phyloP scores from a whole-genome alignment of 2,113 vertebrate species.

The Poecile atricapillus region DNA sequence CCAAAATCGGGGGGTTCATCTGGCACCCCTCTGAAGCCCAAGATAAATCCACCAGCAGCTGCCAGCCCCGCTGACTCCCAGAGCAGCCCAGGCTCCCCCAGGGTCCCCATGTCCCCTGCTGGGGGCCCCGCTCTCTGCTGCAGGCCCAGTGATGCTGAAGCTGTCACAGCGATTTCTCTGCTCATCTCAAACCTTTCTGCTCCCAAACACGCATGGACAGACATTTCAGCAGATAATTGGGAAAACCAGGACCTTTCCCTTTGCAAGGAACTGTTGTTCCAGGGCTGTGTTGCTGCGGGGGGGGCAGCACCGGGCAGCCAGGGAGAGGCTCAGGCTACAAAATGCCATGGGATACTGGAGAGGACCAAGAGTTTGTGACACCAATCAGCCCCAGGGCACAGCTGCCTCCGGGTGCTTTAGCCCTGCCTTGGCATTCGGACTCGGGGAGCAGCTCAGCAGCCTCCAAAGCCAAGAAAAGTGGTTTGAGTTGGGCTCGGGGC shows the following conservation, averaged over 20 bases:
- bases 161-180: slow-evolving; percentile 48
- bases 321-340: fast-evolving
- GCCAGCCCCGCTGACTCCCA: fast-evolving
- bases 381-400: fast-evolving
- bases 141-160: not conserved
- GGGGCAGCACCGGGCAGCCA: not conserved
- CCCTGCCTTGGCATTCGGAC: not conserved
- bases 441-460: not conserved
- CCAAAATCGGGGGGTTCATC: not conserved
- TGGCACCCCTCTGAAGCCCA: fast-evolving
- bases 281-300: fast-evolving
- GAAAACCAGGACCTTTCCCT: not conserved
- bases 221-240: not conserved
- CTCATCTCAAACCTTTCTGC: slow-evolving; percentile 33
- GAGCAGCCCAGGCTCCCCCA: not conserved
- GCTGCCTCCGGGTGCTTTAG: fast-evolving
- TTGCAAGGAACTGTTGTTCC: not conserved
- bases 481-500: not conserved
- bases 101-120: not conserved
- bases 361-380: not conserved
- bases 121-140: not conserved
- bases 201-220: not conserved
- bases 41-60: not conserved
- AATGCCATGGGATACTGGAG: fast-evolving
- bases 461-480: not conserved